Evolutionary conservation across 2,888 invertebrate genomes (phyloP).

Genomic region (Endomychus coccineus): DNA sequence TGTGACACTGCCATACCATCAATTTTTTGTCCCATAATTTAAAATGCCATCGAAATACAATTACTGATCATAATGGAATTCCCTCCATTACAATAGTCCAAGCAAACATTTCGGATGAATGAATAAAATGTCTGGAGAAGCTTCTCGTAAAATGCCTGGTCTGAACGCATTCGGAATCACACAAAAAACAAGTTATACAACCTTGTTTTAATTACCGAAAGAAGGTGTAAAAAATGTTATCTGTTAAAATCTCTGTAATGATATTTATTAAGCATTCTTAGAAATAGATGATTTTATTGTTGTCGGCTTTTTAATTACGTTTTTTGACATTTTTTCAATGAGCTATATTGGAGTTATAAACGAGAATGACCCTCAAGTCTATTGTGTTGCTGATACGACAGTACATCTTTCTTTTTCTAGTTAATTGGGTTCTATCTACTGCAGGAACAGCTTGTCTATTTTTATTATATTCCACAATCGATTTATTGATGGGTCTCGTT

Average conservation of each 20-base stretch:
- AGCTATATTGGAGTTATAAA: constrained; percentile 20
- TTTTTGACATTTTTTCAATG: constrained; percentile 24
- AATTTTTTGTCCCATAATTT: too few species aligned
- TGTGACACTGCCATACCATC: too few species aligned
- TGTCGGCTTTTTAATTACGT: constrained; percentile 23
- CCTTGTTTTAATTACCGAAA: constrained; percentile 36
- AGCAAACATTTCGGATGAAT: too few species aligned
- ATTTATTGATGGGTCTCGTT: constrained; percentile 16
- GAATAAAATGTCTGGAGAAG: too few species aligned
- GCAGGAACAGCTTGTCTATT: constrained; percentile 9
- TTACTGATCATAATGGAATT: too few species aligned
- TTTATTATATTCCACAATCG: constrained; percentile 13
- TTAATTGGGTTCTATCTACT: constrained; percentile 21
- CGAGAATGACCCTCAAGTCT: constrained; percentile 18
- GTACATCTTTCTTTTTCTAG: constrained; percentile 16
- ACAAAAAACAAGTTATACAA: constrained; percentile 35
- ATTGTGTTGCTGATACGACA: constrained; percentile 17
- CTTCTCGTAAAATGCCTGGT: too few species aligned
- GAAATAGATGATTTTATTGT: constrained; percentile 24
- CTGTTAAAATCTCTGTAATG: constrained; percentile 26
- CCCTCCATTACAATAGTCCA: too few species aligned
- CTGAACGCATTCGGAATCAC: constrained; percentile 18
- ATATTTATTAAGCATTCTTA: constrained; percentile 28
- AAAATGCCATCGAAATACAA: too few species aligned
- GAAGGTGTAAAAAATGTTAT: constrained; percentile 35